Evolutionary conservation across 2,888 invertebrate genomes (phyloP).

Genomic region (Phytoseiulus persimilis): DNA sequence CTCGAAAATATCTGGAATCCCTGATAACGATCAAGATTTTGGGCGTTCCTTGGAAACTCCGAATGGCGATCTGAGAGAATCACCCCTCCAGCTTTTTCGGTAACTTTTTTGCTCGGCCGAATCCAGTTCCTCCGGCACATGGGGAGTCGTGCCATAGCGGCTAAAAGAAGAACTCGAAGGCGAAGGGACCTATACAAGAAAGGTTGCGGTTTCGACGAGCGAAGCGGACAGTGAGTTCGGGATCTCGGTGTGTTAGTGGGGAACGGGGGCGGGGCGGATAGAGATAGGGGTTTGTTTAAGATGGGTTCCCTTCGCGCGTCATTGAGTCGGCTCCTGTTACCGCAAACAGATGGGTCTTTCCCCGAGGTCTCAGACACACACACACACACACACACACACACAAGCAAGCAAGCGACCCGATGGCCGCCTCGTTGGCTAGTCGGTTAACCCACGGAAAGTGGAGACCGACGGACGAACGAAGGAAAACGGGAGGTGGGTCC

Average conservation of each 20-base stretch:
- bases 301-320: conserved; percentile 37
- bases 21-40: too few species aligned
- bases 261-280: too few species aligned
- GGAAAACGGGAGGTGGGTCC: background rate
- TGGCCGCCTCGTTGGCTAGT: background rate
- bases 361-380: conserved; percentile 19
- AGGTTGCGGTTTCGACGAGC: background rate
- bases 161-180: background rate
- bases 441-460: background rate
- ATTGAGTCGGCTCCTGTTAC: conserved; percentile 35
- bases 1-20: too few species aligned
- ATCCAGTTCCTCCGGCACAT: too few species aligned
- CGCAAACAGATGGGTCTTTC: conserved; percentile 38
- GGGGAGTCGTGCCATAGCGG: background rate
- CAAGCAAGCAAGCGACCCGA: background rate
- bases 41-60: too few species aligned
- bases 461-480: background rate
- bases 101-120: too few species aligned
- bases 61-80: too few species aligned
- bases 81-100: too few species aligned
- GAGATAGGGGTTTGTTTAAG: conserved; percentile 33
- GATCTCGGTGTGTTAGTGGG: background rate
- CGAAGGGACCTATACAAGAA: background rate
- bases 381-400: too few species aligned
- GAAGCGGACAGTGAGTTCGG: background rate